Evolutionary conservation across 2,888 invertebrate genomes (phyloP).

Genomic region (Athalia rosae): DNA sequence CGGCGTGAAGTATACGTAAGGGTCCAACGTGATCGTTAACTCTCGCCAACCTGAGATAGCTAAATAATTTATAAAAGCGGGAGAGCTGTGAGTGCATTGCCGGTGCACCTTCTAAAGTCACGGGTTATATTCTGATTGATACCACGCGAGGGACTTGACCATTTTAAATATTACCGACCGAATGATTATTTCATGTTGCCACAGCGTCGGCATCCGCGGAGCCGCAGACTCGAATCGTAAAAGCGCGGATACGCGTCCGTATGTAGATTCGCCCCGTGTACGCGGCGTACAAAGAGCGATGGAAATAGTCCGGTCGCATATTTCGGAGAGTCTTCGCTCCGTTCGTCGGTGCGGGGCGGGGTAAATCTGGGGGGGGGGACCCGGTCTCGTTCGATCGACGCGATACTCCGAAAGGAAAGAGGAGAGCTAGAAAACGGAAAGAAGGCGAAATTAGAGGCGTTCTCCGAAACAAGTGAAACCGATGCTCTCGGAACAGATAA

Average conservation of each 20-base stretch:
- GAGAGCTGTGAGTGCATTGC: slow-evolving; percentile 38
- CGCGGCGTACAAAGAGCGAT: neutral
- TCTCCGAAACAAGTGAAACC: slow-evolving; percentile 27
- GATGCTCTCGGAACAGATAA: slow-evolving; percentile 39
- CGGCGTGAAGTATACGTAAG: slow-evolving; percentile 12
- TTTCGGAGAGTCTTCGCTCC: too few relatives aligned
- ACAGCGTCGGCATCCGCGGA: slow-evolving; percentile 12
- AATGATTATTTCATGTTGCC: slow-evolving; percentile 64
- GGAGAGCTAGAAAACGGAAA: neutral
- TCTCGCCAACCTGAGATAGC: slow-evolving; percentile 16
- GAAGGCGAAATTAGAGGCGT: neutral
- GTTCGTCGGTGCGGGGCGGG: too few relatives aligned
- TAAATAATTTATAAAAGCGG: slow-evolving; percentile 24
- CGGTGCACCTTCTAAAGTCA: slow-evolving; percentile 35
- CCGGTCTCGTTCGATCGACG: too few relatives aligned
- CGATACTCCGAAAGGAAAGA: neutral
- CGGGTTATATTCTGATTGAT: slow-evolving; percentile 67
- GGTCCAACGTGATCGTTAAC: slow-evolving; percentile 35
- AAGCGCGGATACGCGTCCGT: neutral
- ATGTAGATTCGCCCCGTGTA: neutral
- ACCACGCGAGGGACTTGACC: slow-evolving; percentile 63
- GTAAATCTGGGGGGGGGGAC: too few relatives aligned
- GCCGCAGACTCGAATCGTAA: neutral
- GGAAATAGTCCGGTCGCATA: too few relatives aligned
- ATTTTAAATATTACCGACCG: slow-evolving; percentile 65